phyloP scores from a whole-genome alignment of 2,797 vertebrate species.

The Scolopax bukidnonensis region DNA sequence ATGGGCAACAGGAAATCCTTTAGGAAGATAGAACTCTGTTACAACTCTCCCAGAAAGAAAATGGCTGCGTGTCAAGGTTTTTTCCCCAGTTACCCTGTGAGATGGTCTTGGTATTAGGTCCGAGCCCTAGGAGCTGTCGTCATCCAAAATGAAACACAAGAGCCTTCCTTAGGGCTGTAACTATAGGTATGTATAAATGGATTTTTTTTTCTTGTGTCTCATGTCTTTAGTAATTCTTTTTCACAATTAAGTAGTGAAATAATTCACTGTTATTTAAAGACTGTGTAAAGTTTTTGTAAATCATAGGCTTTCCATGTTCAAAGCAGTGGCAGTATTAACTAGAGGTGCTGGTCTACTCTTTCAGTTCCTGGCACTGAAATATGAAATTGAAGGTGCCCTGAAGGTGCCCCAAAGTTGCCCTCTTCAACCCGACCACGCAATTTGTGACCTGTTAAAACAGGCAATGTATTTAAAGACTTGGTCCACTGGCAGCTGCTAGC shows the following conservation, averaged over 20 bases:
- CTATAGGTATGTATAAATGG: neutral
- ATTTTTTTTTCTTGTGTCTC: neutral
- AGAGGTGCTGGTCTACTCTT: neutral
- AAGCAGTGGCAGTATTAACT: neutral
- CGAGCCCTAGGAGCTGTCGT: neutral
- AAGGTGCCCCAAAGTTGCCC: neutral
- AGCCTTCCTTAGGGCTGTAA: neutral
- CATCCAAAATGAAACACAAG: neutral
- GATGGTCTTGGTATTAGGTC: neutral
- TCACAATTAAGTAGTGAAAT: neutral
- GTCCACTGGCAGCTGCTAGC: neutral
- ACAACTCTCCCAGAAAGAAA: neutral
- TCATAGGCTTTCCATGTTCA: neutral
- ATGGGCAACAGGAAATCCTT: slow-evolving; percentile 12
- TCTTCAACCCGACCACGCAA: neutral
- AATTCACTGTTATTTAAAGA: neutral
- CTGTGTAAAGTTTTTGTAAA: neutral
- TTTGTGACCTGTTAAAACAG: slow-evolving; percentile 9
- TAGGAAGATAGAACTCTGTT: neutral
- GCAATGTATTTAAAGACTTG: neutral
- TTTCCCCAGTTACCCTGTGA: neutral
- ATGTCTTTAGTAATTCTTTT: neutral
- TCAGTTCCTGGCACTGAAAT: neutral
- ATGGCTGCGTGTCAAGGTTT: neutral
- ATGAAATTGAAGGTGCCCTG: neutral